Evolutionary conservation across 2,113 vertebrate species (phyloP).

Genomic region (Otus sunia): DNA sequence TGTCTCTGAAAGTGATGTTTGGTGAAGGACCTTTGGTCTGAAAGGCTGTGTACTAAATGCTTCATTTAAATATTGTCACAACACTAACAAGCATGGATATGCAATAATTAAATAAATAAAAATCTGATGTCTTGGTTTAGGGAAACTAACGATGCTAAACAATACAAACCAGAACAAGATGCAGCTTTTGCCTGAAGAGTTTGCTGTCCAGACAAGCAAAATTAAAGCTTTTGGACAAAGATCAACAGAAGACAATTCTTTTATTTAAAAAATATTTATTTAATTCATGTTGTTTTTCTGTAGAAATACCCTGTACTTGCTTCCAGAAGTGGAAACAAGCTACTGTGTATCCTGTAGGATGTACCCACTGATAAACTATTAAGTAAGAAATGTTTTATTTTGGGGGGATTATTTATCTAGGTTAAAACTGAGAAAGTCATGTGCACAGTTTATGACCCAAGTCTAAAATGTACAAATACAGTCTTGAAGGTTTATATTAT

Average conservation of each 20-base stretch:
- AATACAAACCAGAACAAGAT: neutral
- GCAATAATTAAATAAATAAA: neutral
- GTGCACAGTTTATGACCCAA: neutral
- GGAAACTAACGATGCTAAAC: neutral
- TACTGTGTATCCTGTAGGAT: neutral
- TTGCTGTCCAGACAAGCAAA: neutral
- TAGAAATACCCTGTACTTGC: neutral
- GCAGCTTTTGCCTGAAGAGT: neutral
- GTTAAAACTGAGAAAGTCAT: neutral
- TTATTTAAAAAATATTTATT: neutral
- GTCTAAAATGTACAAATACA: neutral
- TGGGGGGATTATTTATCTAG: neutral
- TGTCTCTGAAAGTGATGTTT: neutral
- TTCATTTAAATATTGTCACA: neutral
- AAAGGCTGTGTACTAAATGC: neutral
- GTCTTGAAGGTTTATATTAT: neutral
- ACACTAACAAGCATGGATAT: neutral
- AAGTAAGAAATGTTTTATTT: neutral
- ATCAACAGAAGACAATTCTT: neutral
- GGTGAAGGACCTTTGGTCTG: neutral
- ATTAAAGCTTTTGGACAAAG: neutral
- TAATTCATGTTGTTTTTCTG: neutral
- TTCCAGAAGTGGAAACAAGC: neutral
- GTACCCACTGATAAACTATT: neutral
- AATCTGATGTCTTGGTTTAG: neutral